Evolutionary conservation across 2,797 vertebrate genomes (phyloP).

Genomic region (Lepus oiostolus): DNA sequence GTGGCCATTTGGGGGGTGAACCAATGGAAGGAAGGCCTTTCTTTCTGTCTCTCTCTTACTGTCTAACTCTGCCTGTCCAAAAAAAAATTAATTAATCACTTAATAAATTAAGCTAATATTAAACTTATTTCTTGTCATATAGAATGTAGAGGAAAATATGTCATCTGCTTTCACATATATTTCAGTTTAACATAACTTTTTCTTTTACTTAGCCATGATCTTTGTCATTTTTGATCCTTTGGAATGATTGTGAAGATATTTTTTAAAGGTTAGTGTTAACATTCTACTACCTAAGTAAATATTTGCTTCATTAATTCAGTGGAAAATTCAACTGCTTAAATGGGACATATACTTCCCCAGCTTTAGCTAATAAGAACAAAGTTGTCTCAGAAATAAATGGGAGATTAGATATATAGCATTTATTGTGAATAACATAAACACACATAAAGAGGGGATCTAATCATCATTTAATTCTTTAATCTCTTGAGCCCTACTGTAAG

Average conservation of each 20-base stretch:
- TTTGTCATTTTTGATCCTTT: conserved; percentile 30
- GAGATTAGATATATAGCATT: neutral
- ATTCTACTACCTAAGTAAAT: conserved; percentile 59
- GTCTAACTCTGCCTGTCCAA: neutral
- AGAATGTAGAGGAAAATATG: neutral
- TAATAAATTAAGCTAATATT: neutral
- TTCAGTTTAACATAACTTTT: neutral
- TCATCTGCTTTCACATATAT: neutral
- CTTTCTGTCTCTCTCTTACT: too few relatives aligned
- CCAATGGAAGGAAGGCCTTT: too few relatives aligned
- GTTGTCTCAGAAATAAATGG: conserved; percentile 55
- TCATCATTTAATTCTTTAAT: conserved; percentile 76
- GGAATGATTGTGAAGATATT: neutral
- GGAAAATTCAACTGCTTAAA: conserved; percentile 24
- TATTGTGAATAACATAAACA: conserved; percentile 60
- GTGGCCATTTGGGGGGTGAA: too few relatives aligned
- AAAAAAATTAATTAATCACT: neutral
- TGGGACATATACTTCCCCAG: conserved; percentile 22
- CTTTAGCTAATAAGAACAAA: conserved; percentile 60
- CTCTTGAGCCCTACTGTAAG: conserved; percentile 53
- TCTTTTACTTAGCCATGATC: conserved; percentile 3
- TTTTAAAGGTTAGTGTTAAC: neutral
- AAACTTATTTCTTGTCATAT: neutral
- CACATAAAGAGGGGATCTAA: conserved; percentile 48
- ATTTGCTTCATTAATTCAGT: conserved; percentile 16